Base-by-base conservation (phyloP, 1,140 invertebrate species). In the Nylanderia fulva region DNA sequence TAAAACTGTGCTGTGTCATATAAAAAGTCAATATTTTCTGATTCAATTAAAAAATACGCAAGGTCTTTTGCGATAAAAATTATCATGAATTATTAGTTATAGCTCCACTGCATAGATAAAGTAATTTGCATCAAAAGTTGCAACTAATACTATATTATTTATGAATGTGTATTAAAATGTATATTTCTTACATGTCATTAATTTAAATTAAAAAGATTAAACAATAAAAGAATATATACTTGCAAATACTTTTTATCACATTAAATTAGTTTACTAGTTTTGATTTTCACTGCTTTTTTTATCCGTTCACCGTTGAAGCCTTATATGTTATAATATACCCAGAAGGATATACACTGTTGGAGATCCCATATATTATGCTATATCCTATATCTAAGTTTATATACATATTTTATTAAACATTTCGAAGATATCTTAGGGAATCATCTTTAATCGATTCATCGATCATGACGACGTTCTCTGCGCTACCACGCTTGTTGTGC, bases 401-500 rank as follows among this genome's bases (percentile, higher is more conserved):
- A 76, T n/a, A 9, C 1, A 29, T 45, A 33, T 48, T 45, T 63
- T 27, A 29, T 45, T 60, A 21, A 29, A 24, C 15, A 58, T 58
- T 24, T 42, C 42, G 7, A 18, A 6, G 42, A 76, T 45, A 76
- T n/a, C 21, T 36, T 39, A 60, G 33, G 4, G 5, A 75, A 60
- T 45, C 24, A 56, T 21, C 1, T 3, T 45, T 45, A 45, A 45
- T 48, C 45, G 45, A 56, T 42, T 24, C 48, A 27, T 80, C 36
- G 36, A 71, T 80, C 45, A 58, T 72, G 64, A 48, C 83, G 72
- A 89, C 82, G 72, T 86, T 90, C 85, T 88, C 86, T 84, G 86
- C 75, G 85, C 90, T 91, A 88, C 77, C 87, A 91, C 87, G 88
- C 88, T 93, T 93, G 75, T 85, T 85, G 88, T 89, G 90, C 90